Evolutionary conservation across 2,888 invertebrate species (phyloP), one percentile per base, ranked within the genome.

Genomic region (Notodonta ziczac): DNA sequence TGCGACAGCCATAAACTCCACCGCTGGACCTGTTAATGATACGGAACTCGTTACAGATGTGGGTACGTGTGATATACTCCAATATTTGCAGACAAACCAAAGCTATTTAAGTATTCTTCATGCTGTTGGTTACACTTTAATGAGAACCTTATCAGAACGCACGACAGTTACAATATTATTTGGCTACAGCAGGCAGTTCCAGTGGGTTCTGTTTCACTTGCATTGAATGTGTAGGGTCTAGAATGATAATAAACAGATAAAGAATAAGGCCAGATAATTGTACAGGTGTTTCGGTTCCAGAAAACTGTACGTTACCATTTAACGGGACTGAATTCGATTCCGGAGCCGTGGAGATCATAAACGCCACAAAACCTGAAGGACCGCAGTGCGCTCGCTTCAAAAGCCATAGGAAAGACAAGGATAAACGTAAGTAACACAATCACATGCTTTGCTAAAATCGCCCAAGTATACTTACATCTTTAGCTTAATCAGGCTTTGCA

Each of bases 401-500:
- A 70, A 93, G 93, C 67, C 93, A 93, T 59, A 79, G 88, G 1
- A 93, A 90, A 67, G 90, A 91, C 16, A 89, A 88, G 66, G 90
- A 92, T 32, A 91, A 86, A 85, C 81, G 90, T 90, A 83, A 83
- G 80, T 67, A 51, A 58, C 52, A 57, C 13, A 16, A n/a, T 9
- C 9, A 50, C 6, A 50, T 16, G 35, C 35, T 35, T 35, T 35
- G 5, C 35, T 35, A 35, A n/a, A 35, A 35, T 5, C 35, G 35
- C 35, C 35, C 35, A 35, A 35, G 35, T 35, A 35, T 35, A 35
- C 35, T 5, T 35, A 4, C n/a, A n/a, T 35, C 35, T 35, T 35
- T 35, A 24, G 35, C 35, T 35, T 35, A 35, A 10, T 42, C 10
- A 42, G 35, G 35, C 7, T 6, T 35, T 35, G 35, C 7, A 35